A percentile compares a stretch with the other conserved stretches of the same genome.
Evolutionary conservation across 1,140 invertebrate genomes (phyloP).

Genomic region (Rhizoglyphus robini): DNA sequence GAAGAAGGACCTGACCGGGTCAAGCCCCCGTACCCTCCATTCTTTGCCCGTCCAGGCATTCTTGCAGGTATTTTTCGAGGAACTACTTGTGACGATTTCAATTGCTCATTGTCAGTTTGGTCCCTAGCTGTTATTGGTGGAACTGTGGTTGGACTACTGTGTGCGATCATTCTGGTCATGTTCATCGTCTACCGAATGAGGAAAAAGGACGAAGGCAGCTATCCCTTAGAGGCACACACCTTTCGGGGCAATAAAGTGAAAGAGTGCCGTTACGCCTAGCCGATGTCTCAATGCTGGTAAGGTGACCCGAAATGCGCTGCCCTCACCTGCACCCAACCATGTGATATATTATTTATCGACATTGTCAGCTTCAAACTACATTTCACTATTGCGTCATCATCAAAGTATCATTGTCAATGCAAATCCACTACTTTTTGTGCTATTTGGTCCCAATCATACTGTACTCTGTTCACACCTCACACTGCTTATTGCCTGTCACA

Average conservation of each 20-base stretch:
- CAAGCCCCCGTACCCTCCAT: constrained; percentile 48
- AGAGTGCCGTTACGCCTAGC: not conserved
- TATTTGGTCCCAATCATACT: too few species aligned
- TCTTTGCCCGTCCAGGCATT: constrained; percentile 86
- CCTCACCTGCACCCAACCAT: not conserved
- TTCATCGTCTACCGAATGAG: constrained; percentile 98
- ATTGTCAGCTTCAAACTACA: not conserved
- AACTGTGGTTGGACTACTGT: constrained; percentile 86
- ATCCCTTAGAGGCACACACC: constrained; percentile 72
- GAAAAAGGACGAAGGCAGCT: constrained; percentile 98
- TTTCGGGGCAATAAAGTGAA: not conserved
- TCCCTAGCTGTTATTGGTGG: constrained; percentile 89
- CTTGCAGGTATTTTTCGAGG: constrained; percentile 57
- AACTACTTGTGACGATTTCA: not conserved
- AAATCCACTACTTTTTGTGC: too few species aligned
- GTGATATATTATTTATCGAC: not conserved
- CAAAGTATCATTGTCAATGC: too few species aligned
- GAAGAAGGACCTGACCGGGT: constrained; percentile 43
- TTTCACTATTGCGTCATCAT: too few species aligned
- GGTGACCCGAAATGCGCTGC: too few species aligned
- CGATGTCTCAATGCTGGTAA: too few species aligned
- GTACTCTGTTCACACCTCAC: too few species aligned
- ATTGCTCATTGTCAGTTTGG: constrained; percentile 17
- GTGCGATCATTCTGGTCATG: constrained; percentile 96
- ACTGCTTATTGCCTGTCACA: too few species aligned